Evolutionary conservation across 2,888 invertebrate species (phyloP), one percentile per base, ranked within the genome.

Genomic region (Herminia tarsipennalis): DNA sequence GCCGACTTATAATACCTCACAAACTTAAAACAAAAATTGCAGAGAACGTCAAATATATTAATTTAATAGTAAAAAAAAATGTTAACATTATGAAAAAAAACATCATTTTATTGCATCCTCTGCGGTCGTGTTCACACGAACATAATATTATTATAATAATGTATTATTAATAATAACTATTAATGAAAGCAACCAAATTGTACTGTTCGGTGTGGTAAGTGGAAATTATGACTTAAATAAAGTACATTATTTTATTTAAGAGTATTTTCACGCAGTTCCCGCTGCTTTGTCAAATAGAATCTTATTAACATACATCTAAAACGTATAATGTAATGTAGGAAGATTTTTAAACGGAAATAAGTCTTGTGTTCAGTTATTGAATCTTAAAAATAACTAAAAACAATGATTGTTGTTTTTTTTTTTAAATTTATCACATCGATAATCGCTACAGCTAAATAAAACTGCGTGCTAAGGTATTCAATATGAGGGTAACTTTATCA

Each of bases 181-280:
- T 43, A 48, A 61, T 65, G 66, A 81, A 81, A 78, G 78, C 78
- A 76, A 77, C 73, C 67, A 58, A 64, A 73, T 85, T 85, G 84
- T 83, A 84, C 85, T 85, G 73, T 80, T 73, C 58, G 79, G 76
- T 78, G 50, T 65, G 53, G 51, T 56, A 45, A 56, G 56, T 62
- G 54, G 33, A 47, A 57, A 52, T 43, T 49, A 52, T 60, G 53
- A 55, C 49, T 46, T 55, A 39, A 39, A 46, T 47, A 52, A 55
- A 46, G 38, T 57, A 54, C 48, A 56, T 51, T 52, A 41, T 27
- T 49, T 51, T 55, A 50, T 53, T 54, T 10, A 46, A 52, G 66
- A 66, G 55, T 56, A 54, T 61, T 60, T 59, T 48, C 29, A 50
- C 36, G 58, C 70, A 73, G 68, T 54, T 53, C 60, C 68, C 38